Evolutionary conservation across 2,888 invertebrate genomes (phyloP).

Genomic region (Molorchus minor): DNA sequence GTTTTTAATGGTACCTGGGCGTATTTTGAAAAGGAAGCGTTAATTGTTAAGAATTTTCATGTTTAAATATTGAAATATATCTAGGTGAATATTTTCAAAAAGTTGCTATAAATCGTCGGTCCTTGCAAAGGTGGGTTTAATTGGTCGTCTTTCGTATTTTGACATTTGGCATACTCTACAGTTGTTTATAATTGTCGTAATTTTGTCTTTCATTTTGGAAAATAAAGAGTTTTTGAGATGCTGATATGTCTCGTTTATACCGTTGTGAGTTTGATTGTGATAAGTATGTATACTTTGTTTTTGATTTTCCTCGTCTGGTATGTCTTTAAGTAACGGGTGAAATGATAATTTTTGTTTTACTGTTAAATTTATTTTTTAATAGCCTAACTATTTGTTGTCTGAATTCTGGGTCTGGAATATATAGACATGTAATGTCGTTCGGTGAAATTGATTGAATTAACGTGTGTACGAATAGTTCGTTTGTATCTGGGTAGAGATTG

Average conservation of each 20-base stretch:
- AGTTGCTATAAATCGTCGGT: not conserved
- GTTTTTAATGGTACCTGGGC: too few relatives aligned
- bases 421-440: not conserved
- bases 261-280: not conserved
- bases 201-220: too few relatives aligned
- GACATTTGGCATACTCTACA: not conserved
- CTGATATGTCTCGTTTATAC: not conserved
- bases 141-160: too few relatives aligned
- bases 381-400: not conserved
- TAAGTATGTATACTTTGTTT: not conserved
- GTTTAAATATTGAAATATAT: too few relatives aligned
- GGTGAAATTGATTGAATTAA: not conserved
- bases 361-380: not conserved
- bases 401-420: not conserved
- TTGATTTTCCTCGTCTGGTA: not conserved
- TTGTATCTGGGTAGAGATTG: not conserved
- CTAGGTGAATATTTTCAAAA: not conserved
- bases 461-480: not conserved
- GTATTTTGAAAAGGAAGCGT: too few relatives aligned
- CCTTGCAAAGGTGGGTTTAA: not conserved
- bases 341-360: not conserved
- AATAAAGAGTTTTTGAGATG: too few relatives aligned
- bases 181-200: not conserved
- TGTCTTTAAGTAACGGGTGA: not conserved
- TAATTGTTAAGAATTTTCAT: too few relatives aligned